These are phyloP conservation scores for Phengaris alcon DNA, from an alignment of 2,888 invertebrate genomes.

Conservation along the genomic window DNA sequence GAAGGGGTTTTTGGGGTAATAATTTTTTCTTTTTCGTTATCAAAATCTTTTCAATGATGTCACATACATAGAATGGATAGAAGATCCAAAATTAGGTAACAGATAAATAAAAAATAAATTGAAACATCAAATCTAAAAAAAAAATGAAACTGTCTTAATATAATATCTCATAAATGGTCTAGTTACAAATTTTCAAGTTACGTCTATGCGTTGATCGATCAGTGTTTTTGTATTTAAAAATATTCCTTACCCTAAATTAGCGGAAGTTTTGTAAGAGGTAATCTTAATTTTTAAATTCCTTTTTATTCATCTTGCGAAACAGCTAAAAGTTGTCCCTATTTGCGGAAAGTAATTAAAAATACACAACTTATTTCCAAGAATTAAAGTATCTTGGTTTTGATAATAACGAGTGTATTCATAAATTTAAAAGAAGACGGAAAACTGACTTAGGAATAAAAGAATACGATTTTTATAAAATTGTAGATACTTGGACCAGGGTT, in stretches of 20 bases:
- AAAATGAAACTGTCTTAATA: not conserved
- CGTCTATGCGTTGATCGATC: not conserved
- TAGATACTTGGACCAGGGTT: not conserved
- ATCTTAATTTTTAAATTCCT: slow-evolving; percentile 52
- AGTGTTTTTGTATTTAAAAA: slow-evolving; percentile 31
- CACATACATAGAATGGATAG: too few relatives aligned
- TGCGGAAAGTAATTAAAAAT: slow-evolving; percentile 32
- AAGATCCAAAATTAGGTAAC: too few relatives aligned
- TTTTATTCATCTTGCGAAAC: slow-evolving; percentile 50
- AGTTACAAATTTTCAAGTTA: not conserved
- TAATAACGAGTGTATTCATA: not conserved
- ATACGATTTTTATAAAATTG: not conserved
- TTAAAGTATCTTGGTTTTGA: slow-evolving; percentile 1
- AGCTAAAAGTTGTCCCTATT: slow-evolving; percentile 43
- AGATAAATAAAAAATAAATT: too few relatives aligned
- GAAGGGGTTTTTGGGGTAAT: slow-evolving; percentile 56
- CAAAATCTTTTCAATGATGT: not conserved
- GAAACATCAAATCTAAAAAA: too few relatives aligned
- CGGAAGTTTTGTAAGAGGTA: slow-evolving; percentile 47
- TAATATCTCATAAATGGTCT: not conserved
- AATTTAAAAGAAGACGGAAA: slow-evolving; percentile 9
- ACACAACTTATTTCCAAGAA: slow-evolving; percentile 8
- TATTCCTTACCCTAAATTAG: slow-evolving; percentile 44
- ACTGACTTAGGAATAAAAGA: not conserved
- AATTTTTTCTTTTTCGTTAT: slow-evolving; percentile 35